Evolutionary conservation across 2,113 vertebrate species (phyloP).

Genomic region (Urocolius indicus): DNA sequence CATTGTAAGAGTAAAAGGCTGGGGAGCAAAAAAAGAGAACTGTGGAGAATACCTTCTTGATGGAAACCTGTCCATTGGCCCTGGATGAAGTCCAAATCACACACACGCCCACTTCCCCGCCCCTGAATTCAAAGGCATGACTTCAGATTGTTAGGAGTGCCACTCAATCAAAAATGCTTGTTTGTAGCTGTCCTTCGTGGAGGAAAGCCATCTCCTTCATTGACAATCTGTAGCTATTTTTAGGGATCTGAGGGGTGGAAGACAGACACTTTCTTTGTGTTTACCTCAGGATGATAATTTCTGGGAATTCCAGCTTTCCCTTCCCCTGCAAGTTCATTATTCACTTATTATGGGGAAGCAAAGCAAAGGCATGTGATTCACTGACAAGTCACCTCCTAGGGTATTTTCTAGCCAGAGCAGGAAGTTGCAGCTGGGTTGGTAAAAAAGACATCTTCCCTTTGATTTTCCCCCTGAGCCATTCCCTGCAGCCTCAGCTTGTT

Average conservation of each 20-base stretch:
- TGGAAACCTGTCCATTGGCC: not conserved
- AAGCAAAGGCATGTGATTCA: not conserved
- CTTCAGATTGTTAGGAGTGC: not conserved
- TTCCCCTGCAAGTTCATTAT: not conserved
- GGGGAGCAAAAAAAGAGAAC: not conserved
- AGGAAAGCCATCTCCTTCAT: not conserved
- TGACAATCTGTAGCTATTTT: not conserved
- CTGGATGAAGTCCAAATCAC: not conserved
- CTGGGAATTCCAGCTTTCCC: conserved; percentile 51
- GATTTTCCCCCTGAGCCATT: not conserved
- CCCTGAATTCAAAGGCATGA: not conserved
- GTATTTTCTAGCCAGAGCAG: conserved; percentile 63
- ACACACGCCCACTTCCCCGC: too few species aligned
- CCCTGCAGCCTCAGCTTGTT: not conserved
- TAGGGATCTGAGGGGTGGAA: not conserved
- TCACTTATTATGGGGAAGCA: conserved; percentile 24
- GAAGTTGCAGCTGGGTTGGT: conserved; percentile 49
- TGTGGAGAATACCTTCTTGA: fast-evolving
- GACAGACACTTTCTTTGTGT: conserved; percentile 9
- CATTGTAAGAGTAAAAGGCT: not conserved
- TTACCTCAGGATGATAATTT: not conserved
- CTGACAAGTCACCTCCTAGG: conserved; percentile 52
- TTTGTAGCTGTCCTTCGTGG: not conserved
- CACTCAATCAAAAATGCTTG: not conserved
- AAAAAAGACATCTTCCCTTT: not conserved